phyloP scores from a whole-genome alignment of 2,113 vertebrate genomes.

The Ammospiza nelsoni region DNA sequence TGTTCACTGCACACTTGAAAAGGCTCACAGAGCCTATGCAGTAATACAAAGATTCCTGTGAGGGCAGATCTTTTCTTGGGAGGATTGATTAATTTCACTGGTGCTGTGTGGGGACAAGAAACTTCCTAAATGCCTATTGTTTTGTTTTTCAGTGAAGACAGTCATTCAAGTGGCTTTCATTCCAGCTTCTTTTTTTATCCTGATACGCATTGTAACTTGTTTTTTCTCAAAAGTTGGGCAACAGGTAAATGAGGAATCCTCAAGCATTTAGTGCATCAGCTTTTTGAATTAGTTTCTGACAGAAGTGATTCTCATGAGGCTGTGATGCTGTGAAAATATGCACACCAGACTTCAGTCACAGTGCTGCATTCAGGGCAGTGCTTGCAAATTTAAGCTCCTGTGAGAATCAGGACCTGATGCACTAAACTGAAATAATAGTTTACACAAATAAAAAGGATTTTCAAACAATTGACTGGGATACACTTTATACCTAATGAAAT shows the following conservation, averaged over 20 bases:
- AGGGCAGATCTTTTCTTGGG: constrained; percentile 28
- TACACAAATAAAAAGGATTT: constrained; percentile 12
- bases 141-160: constrained; percentile 5
- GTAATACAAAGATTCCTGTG: constrained; percentile 26
- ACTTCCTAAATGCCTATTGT: constrained; percentile 53
- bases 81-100: constrained; percentile 62
- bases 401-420: neutral
- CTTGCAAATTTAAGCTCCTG: neutral
- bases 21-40: neutral
- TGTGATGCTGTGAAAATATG: neutral
- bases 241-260: neutral
- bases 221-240: neutral
- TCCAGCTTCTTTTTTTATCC: neutral
- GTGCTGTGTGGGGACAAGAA: constrained; percentile 27
- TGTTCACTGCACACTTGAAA: constrained; percentile 50
- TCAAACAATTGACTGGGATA: neutral
- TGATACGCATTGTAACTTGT: neutral
- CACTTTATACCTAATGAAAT: neutral
- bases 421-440: neutral
- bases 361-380: neutral
- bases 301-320: neutral
- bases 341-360: neutral
- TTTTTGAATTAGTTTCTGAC: constrained; percentile 29
- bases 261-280: neutral
- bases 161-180: neutral